Evolutionary conservation across 2,797 vertebrate species (phyloP), one percentile per base, ranked within the genome.

Genomic region (Myotis myotis): DNA sequence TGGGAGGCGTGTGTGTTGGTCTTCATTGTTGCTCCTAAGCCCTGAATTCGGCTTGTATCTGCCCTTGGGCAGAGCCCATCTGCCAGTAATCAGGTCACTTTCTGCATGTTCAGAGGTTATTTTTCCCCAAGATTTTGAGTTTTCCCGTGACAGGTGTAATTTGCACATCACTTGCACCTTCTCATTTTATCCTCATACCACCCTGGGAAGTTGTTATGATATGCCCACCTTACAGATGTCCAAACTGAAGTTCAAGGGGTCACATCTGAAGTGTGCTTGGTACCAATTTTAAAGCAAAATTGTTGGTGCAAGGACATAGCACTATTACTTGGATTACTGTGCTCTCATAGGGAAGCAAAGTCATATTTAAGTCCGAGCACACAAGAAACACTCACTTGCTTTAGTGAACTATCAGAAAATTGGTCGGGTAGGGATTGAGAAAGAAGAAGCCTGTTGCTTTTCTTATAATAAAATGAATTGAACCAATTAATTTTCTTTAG

Each of bases 41-140:
- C 84, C 80, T 78, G 85, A 93, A 95, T 81, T 95, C 95, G 96
- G 95, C 88, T 94, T 92, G 92, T 95, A 91, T 93, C 66, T 93
- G 95, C 95, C 96, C 93, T 96, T 96, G 93, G 96, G 95, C 97
- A 96, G 70, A 96, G 90, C 87, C 96, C 95, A 96, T 97, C 96
- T 96, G 96, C 95, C 81, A 86, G 74, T 82, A 83, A 66, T 62
- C 82, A 75, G 60, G 81, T 72, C 92, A 83, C 47, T 95, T 94
- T 96, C 75, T 38, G 70, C 30, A 8, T 38, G n/a, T 80, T 96
- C 75, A 38, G 55, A 71, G 47, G 53, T 28, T 53, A 47, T 60
- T 41, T 12, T 23, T 33, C 7, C 33, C 38, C 30, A 83, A n/a
- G 53, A 90, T 62, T 89, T 20, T 47, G 64, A 78, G 53, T 81